Conservation (phyloP, 2,113 vertebrate species). For the Myxocyprinus asiaticus region DNA sequence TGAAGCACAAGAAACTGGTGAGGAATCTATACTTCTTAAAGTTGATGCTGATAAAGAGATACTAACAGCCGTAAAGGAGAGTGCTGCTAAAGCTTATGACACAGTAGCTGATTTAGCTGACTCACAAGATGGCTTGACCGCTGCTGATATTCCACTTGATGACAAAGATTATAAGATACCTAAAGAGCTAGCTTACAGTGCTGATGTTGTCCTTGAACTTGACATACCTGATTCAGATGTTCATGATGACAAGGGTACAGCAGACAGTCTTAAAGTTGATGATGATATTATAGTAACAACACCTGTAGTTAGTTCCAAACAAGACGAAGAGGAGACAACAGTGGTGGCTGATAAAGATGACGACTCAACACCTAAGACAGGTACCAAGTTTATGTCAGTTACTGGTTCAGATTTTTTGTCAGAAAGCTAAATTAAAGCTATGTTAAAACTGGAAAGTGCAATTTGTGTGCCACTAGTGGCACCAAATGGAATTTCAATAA, state of each 20-base stretch:
- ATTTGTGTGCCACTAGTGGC: too few relatives aligned
- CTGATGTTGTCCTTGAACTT: background rate
- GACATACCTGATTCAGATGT: background rate
- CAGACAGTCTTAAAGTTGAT: constrained; percentile 10
- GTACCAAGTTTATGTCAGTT: background rate
- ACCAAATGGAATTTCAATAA: too few relatives aligned
- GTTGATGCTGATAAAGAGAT: background rate
- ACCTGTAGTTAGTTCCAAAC: constrained; percentile 5
- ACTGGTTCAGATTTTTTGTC: background rate
- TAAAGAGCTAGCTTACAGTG: background rate
- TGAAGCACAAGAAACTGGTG: constrained; percentile 35
- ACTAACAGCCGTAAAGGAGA: constrained; percentile 18
- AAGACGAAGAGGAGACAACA: background rate
- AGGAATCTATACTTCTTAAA: background rate
- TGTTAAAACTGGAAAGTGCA: background rate
- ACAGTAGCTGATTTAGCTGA: constrained; percentile 15
- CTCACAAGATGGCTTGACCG: background rate
- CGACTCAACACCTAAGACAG: background rate
- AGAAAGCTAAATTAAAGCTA: background rate
- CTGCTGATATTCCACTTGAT: background rate
- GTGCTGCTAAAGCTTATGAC: constrained; percentile 14
- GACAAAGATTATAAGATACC: constrained; percentile 15
- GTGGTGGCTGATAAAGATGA: constrained; percentile 1
- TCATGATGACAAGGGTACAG: background rate
- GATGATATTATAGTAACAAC: constrained; percentile 1